A percentile compares a stretch with the other conserved stretches of the same genome.
Evolutionary conservation across 2,113 vertebrate species (phyloP).

Genomic region (Myiopsitta monachus): DNA sequence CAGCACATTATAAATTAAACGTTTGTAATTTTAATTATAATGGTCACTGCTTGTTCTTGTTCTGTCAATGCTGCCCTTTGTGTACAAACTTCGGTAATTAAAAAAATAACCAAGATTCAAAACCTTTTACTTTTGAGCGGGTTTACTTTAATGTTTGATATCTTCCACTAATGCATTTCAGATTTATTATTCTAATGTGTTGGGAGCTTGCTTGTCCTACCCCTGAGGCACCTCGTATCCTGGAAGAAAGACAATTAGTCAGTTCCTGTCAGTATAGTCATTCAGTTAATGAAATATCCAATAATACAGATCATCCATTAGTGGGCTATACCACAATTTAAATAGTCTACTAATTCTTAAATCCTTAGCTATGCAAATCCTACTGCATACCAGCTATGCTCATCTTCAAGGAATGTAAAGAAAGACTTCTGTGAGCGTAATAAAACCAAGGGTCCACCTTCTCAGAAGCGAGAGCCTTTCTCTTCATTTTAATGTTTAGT

Average conservation of each 20-base stretch:
- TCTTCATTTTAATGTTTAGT: rapidly evolving
- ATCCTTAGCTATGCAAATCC: not conserved
- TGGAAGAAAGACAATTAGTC: not conserved
- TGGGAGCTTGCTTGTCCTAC: not conserved
- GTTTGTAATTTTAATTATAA: not conserved
- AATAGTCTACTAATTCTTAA: not conserved
- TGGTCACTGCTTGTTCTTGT: not conserved
- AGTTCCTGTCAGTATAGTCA: not conserved
- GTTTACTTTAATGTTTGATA: not conserved
- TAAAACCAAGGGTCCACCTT: rapidly evolving
- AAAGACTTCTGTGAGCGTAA: not conserved
- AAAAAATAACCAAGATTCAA: not conserved
- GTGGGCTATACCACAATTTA: not conserved
- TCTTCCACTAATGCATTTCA: not conserved
- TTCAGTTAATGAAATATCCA: slow-evolving; percentile 15
- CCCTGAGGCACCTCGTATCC: not conserved
- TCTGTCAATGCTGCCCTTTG: not conserved
- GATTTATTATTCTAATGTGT: not conserved
- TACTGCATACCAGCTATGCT: not conserved
- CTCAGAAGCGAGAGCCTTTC: not conserved
- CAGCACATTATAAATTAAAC: not conserved
- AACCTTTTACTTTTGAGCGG: not conserved
- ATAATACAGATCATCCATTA: not conserved
- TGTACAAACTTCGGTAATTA: not conserved
- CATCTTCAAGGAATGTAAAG: rapidly evolving